A percentile compares a stretch with the other conserved stretches of the same genome.
phyloP scores from a whole-genome alignment of 2,113 vertebrate genomes.

The Miniopterus natalensis region DNA sequence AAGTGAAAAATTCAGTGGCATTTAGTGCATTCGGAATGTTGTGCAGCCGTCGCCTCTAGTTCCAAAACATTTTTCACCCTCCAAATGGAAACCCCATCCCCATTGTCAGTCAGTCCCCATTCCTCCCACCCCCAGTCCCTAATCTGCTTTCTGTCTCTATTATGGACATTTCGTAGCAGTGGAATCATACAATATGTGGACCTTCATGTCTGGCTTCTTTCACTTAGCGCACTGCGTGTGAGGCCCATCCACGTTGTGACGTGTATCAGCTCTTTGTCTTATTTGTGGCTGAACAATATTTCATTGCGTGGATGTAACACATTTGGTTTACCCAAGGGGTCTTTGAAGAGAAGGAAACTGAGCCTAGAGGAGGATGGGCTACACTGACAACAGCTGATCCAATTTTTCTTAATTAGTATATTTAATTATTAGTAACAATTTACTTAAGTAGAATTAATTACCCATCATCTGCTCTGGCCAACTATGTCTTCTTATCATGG shows the following conservation, averaged over 20 bases:
- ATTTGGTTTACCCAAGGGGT: background rate
- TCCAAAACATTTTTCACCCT: background rate
- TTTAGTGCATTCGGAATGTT: accelerated
- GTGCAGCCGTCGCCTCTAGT: background rate
- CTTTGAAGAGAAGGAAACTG: background rate
- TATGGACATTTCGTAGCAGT: background rate
- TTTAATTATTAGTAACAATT: conserved; percentile 76
- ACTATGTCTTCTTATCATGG: background rate
- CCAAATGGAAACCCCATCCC: background rate
- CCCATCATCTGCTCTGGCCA: conserved; percentile 34
- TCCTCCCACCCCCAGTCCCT: too few species aligned
- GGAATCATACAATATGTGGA: accelerated
- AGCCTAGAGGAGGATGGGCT: background rate
- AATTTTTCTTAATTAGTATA: conserved; percentile 68
- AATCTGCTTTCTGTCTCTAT: background rate
- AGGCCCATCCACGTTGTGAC: accelerated
- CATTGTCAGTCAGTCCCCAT: accelerated
- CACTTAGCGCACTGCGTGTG: accelerated
- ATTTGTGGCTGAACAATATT: background rate
- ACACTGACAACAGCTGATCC: background rate
- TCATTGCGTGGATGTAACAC: accelerated
- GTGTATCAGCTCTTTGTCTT: background rate
- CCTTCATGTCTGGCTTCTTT: background rate
- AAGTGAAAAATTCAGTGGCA: background rate
- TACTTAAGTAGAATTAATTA: conserved; percentile 71